phyloP scores from a whole-genome alignment of 2,797 vertebrate genomes.

The Melanotaenia parkinsoni region DNA sequence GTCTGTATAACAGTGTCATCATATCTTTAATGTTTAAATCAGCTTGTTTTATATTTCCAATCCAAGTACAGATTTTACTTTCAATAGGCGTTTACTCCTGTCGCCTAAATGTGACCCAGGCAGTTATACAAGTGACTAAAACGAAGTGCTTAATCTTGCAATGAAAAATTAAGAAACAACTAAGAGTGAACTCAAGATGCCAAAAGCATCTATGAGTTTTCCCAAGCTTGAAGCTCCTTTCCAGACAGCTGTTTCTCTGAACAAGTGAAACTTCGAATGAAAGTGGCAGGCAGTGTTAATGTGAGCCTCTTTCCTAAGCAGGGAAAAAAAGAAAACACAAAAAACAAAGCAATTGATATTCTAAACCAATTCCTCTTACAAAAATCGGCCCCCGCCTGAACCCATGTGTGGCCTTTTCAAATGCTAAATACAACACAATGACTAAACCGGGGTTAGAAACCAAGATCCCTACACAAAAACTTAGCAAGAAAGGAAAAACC shows the following conservation, averaged over 20 bases:
- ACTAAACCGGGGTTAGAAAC: constrained; percentile 40
- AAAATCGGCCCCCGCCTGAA: constrained; percentile 71
- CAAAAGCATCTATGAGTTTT: neutral
- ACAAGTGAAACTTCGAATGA: constrained; percentile 27
- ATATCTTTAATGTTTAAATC: neutral
- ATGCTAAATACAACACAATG: constrained; percentile 76
- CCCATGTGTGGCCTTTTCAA: constrained; percentile 83
- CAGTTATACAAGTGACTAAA: too few relatives aligned
- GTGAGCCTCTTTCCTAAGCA: constrained; percentile 68
- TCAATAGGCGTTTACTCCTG: neutral
- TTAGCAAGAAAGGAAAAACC: constrained; percentile 20
- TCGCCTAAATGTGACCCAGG: too few relatives aligned
- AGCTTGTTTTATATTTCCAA: neutral
- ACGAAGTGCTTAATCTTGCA: neutral
- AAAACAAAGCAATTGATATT: constrained; percentile 80
- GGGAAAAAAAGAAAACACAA: constrained; percentile 11
- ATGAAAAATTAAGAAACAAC: neutral
- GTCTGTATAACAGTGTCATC: neutral
- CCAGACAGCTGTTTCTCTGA: constrained; percentile 22
- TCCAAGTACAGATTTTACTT: neutral
- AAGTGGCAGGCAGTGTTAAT: constrained; percentile 46
- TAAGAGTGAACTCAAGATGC: neutral
- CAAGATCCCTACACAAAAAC: constrained; percentile 39
- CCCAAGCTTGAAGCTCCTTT: neutral
- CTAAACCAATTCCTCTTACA: constrained; percentile 66